Percentiles rank a stretch among this genome's conserved stretches.
These are phyloP conservation scores for Python bivittatus DNA, from an alignment of 2,113 vertebrate genomes.

Conservation along the genomic window DNA sequence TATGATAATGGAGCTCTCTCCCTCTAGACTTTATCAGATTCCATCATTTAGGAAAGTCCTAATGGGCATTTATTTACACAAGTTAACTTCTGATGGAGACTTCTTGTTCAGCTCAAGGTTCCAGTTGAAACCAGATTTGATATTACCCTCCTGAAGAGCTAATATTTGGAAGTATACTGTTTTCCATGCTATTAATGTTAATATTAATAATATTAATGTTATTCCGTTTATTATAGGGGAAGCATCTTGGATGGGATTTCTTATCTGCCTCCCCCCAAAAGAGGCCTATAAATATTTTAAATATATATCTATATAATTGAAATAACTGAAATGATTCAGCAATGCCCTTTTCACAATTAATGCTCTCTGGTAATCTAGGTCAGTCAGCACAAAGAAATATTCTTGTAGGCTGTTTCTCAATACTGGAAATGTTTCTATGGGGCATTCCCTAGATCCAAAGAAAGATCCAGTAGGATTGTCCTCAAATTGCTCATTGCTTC, in stretches of 20 bases:
- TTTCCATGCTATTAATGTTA: neutral
- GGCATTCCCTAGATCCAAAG: neutral
- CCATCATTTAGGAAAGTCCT: neutral
- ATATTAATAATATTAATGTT: neutral
- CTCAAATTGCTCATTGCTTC: neutral
- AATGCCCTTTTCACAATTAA: neutral
- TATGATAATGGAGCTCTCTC: neutral
- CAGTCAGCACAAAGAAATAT: neutral
- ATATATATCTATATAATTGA: neutral
- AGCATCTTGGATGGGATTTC: neutral
- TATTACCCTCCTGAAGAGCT: neutral
- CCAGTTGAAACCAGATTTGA: neutral
- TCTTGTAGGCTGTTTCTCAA: neutral
- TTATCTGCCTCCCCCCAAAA: neutral
- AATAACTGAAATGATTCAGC: neutral
- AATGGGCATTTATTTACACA: neutral
- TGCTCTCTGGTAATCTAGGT: neutral
- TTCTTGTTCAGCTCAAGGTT: neutral
- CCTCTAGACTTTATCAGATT: neutral
- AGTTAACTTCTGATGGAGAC: neutral
- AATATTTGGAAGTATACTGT: neutral
- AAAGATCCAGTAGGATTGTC: neutral
- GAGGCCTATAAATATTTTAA: neutral
- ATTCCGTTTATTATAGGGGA: neutral
- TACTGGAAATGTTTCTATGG: neutral